Evolutionary conservation across 2,113 vertebrate species (phyloP).

Genomic region (Apaloderma vittatum): DNA sequence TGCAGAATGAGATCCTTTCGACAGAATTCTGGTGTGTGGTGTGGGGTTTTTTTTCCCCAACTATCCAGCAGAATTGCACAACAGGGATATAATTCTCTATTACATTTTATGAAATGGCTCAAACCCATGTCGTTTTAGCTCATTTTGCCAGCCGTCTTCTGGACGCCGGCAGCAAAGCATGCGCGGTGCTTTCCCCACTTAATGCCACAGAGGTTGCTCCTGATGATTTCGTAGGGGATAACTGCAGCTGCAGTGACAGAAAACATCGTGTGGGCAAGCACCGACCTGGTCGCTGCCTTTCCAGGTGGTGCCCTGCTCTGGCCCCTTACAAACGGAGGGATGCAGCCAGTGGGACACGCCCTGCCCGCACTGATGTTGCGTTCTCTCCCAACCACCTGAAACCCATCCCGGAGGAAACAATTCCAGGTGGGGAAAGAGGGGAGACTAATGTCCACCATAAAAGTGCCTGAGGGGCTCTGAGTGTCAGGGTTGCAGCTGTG

Average conservation of each 20-base stretch:
- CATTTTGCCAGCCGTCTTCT: neutral
- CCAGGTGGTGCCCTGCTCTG: neutral
- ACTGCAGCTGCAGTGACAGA: neutral
- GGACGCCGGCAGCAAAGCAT: neutral
- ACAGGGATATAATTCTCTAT: neutral
- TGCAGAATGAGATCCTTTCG: neutral
- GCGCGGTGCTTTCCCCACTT: rapidly evolving
- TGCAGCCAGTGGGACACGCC: rapidly evolving
- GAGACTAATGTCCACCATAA: rapidly evolving
- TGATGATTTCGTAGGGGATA: neutral
- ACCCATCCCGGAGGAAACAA: neutral
- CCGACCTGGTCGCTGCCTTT: neutral
- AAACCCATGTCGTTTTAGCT: neutral
- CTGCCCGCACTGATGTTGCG: rapidly evolving
- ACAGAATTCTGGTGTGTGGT: neutral
- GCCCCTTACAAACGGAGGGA: rapidly evolving
- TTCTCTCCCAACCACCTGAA: neutral
- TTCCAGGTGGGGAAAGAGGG: neutral
- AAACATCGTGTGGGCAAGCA: rapidly evolving
- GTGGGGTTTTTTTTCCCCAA: neutral
- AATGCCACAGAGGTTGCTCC: neutral
- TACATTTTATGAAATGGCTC: conserved; percentile 34
- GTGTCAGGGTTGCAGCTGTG: neutral
- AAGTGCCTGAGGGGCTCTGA: neutral
- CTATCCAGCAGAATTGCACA: conserved; percentile 1